Evolutionary conservation across 64 coral and sea anemone genomes (phyloP).

Genomic region (Acropora tenuis): DNA sequence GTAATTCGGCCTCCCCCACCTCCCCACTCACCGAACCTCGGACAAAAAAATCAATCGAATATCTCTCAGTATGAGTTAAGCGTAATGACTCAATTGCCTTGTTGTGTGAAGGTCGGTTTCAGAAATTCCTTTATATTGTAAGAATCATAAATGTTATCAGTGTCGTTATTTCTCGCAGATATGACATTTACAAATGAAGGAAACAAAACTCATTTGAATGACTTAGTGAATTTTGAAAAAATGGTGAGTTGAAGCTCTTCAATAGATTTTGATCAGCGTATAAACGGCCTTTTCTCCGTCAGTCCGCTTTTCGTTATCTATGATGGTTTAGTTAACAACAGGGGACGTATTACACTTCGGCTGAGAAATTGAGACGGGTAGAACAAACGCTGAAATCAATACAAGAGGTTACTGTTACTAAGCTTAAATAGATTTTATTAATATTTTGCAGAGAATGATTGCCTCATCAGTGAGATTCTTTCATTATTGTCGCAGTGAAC

Average conservation of each 20-base stretch:
- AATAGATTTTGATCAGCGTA: neutral
- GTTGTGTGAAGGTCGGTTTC: neutral
- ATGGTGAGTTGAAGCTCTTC: slow-evolving; percentile 65
- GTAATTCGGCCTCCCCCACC: no score
- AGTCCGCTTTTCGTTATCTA: no score
- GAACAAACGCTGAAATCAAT: neutral
- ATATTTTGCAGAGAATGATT: slow-evolving; percentile 54
- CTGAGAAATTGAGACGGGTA: no score
- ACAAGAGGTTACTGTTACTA: neutral
- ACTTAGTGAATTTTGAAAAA: slow-evolving; percentile 90
- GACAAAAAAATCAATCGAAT: no score
- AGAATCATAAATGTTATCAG: neutral
- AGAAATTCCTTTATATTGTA: no score
- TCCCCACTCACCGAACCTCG: no score
- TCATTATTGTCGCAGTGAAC: slow-evolving; percentile 58
- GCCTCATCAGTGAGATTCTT: slow-evolving; percentile 39
- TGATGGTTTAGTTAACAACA: no score
- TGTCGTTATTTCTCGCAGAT: slow-evolving; percentile 48
- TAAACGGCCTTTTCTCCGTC: neutral
- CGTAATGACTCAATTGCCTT: no score
- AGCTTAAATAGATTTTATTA: neutral
- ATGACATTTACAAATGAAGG: slow-evolving; percentile 87
- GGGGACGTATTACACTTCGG: no score
- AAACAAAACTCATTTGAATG: slow-evolving; percentile 72
- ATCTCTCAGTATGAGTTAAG: no score